A percentile compares a stretch with the other conserved stretches of the same genome.
Conservation (phyloP, 2,797 vertebrate genomes). For the Ammospiza maritima region DNA sequence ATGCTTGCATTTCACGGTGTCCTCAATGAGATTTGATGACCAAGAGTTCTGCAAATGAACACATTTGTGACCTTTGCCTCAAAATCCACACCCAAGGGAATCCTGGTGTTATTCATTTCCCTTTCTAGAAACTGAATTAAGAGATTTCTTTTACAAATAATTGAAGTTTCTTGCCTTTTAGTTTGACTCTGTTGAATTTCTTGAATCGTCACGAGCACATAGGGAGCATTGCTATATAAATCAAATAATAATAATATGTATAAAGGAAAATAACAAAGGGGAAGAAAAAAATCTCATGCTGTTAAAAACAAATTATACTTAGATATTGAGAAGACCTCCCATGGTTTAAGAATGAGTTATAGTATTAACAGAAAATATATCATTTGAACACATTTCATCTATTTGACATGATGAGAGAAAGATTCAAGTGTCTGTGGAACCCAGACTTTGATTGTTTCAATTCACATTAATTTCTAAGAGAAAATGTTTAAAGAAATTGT, state of each 20-base stretch:
- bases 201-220: background rate
- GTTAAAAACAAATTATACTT: constrained; percentile 51
- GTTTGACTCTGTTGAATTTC: constrained; percentile 10
- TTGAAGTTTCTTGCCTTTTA: constrained; percentile 23
- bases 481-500: background rate
- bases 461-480: background rate
- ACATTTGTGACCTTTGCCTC: background rate
- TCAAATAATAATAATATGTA: constrained; percentile 55
- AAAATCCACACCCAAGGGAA: background rate
- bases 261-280: constrained; percentile 49
- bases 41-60: background rate
- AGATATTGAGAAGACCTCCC: constrained; percentile 51
- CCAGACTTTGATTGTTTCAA: background rate
- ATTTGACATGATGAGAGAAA: background rate
- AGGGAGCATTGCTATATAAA: background rate
- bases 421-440: background rate
- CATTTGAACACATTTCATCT: background rate
- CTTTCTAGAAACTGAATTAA: background rate
- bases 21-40: background rate
- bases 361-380: constrained; percentile 21
- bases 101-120: constrained; percentile 1
- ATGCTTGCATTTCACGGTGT: background rate
- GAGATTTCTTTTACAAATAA: background rate
- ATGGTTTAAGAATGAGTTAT: constrained; percentile 27
- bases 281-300: constrained; percentile 43